Evolutionary conservation across 2,113 vertebrate species (phyloP), one percentile per base, ranked within the genome.

Genomic region (Asarcornis scutulata): DNA sequence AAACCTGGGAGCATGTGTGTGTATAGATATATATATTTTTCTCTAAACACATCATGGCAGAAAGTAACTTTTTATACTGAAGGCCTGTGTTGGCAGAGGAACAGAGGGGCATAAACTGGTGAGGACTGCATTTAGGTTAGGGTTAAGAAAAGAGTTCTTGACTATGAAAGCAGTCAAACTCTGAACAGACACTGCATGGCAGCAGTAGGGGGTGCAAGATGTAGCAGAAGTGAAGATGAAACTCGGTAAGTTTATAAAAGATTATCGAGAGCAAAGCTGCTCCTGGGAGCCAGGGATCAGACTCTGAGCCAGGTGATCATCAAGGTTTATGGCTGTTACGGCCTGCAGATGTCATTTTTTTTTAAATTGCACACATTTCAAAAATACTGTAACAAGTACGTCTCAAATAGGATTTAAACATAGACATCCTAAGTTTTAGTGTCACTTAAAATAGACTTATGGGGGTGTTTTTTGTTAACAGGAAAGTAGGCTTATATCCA

Each of bases 11-110:
- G 25, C 38, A 25, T 40, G 17, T 38, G 60, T 48, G 38, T 8
- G 13, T 44, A 68, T 21, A 18, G 5, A 52, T 52, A 52, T 7
- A 52, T 7, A 26, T 52, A 52, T 52, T 74, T 92, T 40, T 86
- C 52, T 88, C 88, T 48, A 55, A 81, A 63, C 67, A 81, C 27
- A 68, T 60, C 1, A 1, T 25, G 8, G 16, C 52, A 95, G 73
- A 80, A 91, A 92, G 86, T 68, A 82, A 68, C 34, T 88, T 38
- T 66, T 83, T 74, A 88, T 50, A 36, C 17, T 80, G 76, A 75
- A 93, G 38, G 27, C n/a, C 18, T 18, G 2, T 27, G 27, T 53
- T 93, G 92, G 74, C 82, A 89, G 67, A 86, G 34, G 69, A 93
- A 72, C 17, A 83, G 64, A 83, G 3, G 3, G 18, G 2, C 42